phyloP scores from a whole-genome alignment of 2,113 vertebrate genomes.

The Apeltes quadracus region DNA sequence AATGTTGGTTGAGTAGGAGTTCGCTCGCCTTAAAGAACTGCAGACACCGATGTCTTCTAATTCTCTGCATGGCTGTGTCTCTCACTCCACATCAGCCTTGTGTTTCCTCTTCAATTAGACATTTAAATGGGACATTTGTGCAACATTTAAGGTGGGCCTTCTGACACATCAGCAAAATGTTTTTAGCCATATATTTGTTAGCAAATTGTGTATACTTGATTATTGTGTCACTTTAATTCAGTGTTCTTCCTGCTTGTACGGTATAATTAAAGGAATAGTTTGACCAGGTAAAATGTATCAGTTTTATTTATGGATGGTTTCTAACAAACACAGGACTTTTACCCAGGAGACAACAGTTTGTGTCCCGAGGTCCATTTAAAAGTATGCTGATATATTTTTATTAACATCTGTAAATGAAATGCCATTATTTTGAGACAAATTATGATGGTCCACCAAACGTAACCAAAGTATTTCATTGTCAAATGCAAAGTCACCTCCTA shows the following conservation, averaged over 20 bases:
- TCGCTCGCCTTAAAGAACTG: constrained; percentile 63
- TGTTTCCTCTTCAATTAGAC: constrained; percentile 18
- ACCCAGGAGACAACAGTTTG: background rate
- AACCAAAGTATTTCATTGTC: constrained; percentile 27
- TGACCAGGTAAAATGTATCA: background rate
- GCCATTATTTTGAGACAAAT: background rate
- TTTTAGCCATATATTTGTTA: background rate
- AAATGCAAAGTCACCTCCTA: constrained; percentile 36
- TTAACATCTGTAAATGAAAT: background rate
- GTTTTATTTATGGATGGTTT: background rate
- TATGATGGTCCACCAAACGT: background rate
- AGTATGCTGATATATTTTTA: background rate
- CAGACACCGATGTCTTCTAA: constrained; percentile 23
- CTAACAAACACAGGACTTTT: background rate
- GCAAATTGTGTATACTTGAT: background rate
- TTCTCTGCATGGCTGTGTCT: constrained; percentile 5
- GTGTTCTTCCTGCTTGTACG: background rate
- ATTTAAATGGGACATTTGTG: constrained; percentile 15
- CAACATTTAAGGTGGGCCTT: constrained; percentile 2
- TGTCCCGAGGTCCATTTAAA: background rate
- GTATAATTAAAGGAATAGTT: background rate
- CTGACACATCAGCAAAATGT: background rate
- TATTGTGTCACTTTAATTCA: background rate
- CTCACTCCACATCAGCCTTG: constrained; percentile 7
- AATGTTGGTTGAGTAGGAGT: constrained; percentile 71